A percentile compares a stretch with the other conserved stretches of the same genome.
phyloP scores from a whole-genome alignment of 1,140 invertebrate species.

The Neuroterus valhalla region DNA sequence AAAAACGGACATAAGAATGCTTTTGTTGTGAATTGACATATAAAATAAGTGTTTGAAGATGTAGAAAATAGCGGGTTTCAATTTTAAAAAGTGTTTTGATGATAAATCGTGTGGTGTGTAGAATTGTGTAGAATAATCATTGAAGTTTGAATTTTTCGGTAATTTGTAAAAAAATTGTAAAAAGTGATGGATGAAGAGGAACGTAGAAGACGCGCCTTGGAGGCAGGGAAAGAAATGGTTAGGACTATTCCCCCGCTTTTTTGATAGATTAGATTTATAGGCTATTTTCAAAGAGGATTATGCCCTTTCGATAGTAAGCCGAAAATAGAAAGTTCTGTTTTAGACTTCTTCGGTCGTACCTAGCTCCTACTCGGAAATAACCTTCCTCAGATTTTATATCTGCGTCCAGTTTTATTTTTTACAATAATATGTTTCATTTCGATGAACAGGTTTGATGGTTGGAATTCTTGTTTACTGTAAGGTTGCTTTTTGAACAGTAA shows the following conservation, averaged over 20 bases:
- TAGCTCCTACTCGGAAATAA: constrained; percentile 11
- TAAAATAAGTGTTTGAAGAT: neutral
- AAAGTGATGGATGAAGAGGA: constrained; percentile 60
- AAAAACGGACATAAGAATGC: neutral
- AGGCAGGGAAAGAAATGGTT: constrained; percentile 62
- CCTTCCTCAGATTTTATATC: constrained; percentile 2
- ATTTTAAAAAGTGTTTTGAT: neutral
- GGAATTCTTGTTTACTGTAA: constrained; percentile 11
- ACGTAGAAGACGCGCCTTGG: constrained; percentile 56
- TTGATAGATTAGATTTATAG: constrained; percentile 40
- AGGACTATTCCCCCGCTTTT: constrained; percentile 1
- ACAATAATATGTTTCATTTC: neutral
- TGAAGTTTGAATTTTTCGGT: constrained; percentile 12
- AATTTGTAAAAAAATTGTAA: constrained; percentile 21
- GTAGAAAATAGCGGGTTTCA: neutral
- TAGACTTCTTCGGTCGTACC: neutral
- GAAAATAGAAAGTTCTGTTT: neutral
- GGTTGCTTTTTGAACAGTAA: constrained; percentile 13
- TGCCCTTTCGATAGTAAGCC: neutral
- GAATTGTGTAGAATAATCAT: neutral
- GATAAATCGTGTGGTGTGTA: neutral
- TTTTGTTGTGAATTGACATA: neutral
- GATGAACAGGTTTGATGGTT: neutral
- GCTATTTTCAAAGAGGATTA: constrained; percentile 35
- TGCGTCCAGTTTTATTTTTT: neutral